phyloP scores from a whole-genome alignment of 2,113 vertebrate species.

The Clarias batrachus region DNA sequence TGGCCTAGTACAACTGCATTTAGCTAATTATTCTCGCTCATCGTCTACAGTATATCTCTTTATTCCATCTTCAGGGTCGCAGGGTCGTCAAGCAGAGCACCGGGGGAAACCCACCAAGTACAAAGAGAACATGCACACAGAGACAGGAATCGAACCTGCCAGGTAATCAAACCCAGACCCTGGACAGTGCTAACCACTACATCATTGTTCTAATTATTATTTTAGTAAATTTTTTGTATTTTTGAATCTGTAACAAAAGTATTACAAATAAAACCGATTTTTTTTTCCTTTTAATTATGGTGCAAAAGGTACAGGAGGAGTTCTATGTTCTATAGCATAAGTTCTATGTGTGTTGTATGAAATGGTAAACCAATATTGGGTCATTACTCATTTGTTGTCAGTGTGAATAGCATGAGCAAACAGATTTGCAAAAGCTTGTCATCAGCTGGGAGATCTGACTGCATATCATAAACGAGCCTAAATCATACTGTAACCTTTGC shows the following conservation, averaged over 20 bases:
- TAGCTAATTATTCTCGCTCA: background rate
- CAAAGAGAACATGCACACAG: too few relatives aligned
- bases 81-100: too few relatives aligned
- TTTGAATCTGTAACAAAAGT: background rate
- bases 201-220: too few relatives aligned
- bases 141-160: too few relatives aligned
- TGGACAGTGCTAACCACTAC: too few relatives aligned
- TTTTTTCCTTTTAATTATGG: background rate
- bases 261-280: too few relatives aligned
- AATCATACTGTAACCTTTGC: background rate
- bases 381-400: background rate
- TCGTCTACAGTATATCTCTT: too few relatives aligned
- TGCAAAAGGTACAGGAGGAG: too few relatives aligned
- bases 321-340: background rate
- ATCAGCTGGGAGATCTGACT: background rate
- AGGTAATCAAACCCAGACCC: too few relatives aligned
- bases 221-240: background rate
- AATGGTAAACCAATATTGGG: background rate
- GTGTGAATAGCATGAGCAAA: background rate
- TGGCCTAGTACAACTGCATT: background rate
- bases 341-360: background rate
- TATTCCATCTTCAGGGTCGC: too few relatives aligned
- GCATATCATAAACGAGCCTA: background rate
- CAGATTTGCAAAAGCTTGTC: slow-evolving; percentile 4
- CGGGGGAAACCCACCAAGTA: too few relatives aligned